Conservation (phyloP, 2,888 invertebrate species). For the Heliconius cydno region DNA sequence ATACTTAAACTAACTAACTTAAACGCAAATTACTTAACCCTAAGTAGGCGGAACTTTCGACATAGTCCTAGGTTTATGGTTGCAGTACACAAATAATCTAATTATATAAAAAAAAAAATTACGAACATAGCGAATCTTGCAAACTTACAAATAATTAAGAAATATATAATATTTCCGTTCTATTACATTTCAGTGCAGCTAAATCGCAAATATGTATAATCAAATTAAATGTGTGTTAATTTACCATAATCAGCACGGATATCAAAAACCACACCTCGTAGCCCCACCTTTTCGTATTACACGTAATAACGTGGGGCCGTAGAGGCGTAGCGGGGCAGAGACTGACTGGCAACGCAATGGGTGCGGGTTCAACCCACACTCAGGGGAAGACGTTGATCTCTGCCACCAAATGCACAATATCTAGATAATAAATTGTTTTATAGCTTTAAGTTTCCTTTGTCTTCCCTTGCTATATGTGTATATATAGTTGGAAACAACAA, state of each 20-base stretch:
- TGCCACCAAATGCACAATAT: too few relatives aligned
- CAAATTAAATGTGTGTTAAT: not conserved
- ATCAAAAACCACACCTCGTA: not conserved
- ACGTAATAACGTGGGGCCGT: not conserved
- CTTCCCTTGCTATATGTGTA: too few relatives aligned
- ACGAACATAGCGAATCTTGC: not conserved
- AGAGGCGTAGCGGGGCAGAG: not conserved
- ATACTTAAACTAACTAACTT: slow-evolving; percentile 53
- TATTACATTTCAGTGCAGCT: slow-evolving; percentile 23
- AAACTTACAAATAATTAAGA: not conserved
- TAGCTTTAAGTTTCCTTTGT: too few relatives aligned
- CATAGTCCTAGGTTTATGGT: slow-evolving; percentile 63
- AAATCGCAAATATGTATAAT: slow-evolving; percentile 7
- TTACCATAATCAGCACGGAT: not conserved
- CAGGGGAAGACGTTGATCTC: not conserved
- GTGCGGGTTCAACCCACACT: not conserved
- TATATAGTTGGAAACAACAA: not conserved
- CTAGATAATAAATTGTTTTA: not conserved
- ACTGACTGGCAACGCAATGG: not conserved
- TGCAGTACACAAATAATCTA: slow-evolving; percentile 41
- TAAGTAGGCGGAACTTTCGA: slow-evolving; percentile 78
- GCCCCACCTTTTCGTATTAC: not conserved
- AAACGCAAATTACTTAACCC: slow-evolving; percentile 56
- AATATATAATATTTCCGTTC: not conserved
- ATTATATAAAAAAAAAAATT: not conserved